Evolutionary conservation across 2,888 invertebrate genomes (phyloP).

Genomic region (Cerastoderma edule): DNA sequence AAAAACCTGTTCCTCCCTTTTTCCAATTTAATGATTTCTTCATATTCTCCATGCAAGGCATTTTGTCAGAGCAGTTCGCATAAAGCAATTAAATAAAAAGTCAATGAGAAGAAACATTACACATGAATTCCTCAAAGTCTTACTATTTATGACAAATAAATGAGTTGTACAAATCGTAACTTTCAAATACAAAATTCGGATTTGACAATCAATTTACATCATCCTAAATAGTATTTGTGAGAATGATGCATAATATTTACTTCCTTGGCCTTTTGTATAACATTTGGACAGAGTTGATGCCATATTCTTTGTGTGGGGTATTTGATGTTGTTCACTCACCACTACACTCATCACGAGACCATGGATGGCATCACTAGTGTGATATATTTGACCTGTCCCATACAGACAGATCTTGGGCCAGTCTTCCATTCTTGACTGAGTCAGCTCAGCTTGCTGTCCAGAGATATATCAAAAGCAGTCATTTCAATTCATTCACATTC

Average conservation of each 20-base stretch:
- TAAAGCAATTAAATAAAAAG: conserved; percentile 20
- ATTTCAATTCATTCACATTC: conserved; percentile 5
- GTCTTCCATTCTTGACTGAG: conserved; percentile 15
- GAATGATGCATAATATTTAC: conserved; percentile 8
- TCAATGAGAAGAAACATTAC: conserved; percentile 14
- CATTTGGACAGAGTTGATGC: conserved; percentile 49
- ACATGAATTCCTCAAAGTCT: conserved; percentile 8
- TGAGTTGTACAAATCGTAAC: conserved; percentile 6
- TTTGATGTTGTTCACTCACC: conserved; percentile 43
- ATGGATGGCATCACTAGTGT: conserved; percentile 10
- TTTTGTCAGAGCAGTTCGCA: conserved; percentile 26
- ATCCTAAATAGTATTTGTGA: not conserved
- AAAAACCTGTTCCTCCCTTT: no score
- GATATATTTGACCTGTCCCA: conserved; percentile 4
- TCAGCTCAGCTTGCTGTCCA: conserved; percentile 12
- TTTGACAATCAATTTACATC: conserved; percentile 16
- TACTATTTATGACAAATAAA: conserved; percentile 12
- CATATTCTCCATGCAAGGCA: conserved; percentile 8
- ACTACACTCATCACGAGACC: conserved; percentile 30
- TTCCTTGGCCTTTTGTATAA: conserved; percentile 5
- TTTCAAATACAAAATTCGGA: not conserved
- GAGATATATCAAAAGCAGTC: conserved; percentile 12
- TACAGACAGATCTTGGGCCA: conserved; percentile 6
- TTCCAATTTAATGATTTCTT: not conserved
- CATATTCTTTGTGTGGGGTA: conserved; percentile 21